phyloP scores from a whole-genome alignment of 2,888 invertebrate genomes.

The Drosophila siamana region DNA sequence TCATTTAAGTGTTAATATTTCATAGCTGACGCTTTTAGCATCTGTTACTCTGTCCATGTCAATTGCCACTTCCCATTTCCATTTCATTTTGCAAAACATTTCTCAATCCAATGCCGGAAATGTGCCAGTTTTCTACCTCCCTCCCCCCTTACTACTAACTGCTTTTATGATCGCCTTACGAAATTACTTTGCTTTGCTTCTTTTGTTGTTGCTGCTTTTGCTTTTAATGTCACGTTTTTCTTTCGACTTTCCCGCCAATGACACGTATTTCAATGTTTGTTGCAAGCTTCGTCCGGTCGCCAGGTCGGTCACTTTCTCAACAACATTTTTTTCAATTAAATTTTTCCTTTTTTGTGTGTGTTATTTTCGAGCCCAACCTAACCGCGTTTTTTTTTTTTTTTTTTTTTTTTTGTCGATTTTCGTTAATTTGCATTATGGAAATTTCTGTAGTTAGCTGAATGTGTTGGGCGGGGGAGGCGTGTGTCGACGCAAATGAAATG shows the following conservation, averaged over 20 bases:
- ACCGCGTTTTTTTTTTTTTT: slow-evolving; percentile 27
- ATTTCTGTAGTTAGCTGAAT: slow-evolving; percentile 51
- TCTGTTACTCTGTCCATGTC: slow-evolving; percentile 12
- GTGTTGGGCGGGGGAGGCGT: slow-evolving; percentile 15
- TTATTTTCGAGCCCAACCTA: slow-evolving; percentile 12
- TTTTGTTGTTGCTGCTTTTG: slow-evolving; percentile 14
- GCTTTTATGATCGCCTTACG: slow-evolving; percentile 27
- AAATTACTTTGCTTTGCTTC: slow-evolving; percentile 17
- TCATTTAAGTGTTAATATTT: slow-evolving; percentile 63
- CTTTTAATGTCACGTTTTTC: slow-evolving; percentile 30
- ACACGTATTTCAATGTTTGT: slow-evolving; percentile 39
- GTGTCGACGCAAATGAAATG: slow-evolving; percentile 53
- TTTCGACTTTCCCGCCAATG: slow-evolving; percentile 39
- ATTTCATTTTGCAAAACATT: slow-evolving; percentile 63
- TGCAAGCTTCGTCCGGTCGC: slow-evolving; percentile 44
- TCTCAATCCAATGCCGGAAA: slow-evolving; percentile 58
- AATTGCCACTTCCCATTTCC: slow-evolving; percentile 49
- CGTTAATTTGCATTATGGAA: slow-evolving; percentile 72
- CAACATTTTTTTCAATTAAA: slow-evolving; percentile 52
- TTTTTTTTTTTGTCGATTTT: slow-evolving; percentile 23
- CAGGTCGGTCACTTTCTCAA: slow-evolving; percentile 67
- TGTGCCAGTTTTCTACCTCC: slow-evolving; percentile 52
- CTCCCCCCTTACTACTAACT: slow-evolving; percentile 4
- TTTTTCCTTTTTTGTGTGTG: slow-evolving; percentile 19
- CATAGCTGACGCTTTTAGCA: slow-evolving; percentile 19